A percentile compares a stretch with the other conserved stretches of the same genome.
Evolutionary conservation across 1,140 invertebrate genomes (phyloP).

Genomic region (Lineus longissimus): DNA sequence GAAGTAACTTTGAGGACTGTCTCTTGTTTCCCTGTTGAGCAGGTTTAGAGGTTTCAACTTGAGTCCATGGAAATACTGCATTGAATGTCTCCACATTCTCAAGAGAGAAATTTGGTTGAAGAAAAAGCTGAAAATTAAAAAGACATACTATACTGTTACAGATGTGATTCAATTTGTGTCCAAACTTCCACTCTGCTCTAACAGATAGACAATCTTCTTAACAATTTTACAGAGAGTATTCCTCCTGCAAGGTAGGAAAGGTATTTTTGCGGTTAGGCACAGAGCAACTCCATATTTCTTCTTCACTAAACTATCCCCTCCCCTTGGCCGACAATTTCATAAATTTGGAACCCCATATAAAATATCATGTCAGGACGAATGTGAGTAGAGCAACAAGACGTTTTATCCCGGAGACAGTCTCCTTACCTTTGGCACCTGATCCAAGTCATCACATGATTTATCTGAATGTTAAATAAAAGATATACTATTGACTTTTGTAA

Average conservation of each 20-base stretch:
- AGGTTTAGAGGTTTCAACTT: slow-evolving; percentile 32
- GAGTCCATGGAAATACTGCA: slow-evolving; percentile 72
- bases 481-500: slow-evolving; percentile 12
- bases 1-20: slow-evolving; percentile 59
- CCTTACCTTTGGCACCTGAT: slow-evolving; percentile 68
- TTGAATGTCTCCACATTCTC: slow-evolving; percentile 79
- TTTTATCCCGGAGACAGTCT: background rate
- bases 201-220: no score
- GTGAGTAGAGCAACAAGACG: background rate
- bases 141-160: slow-evolving; percentile 12
- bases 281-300: no score
- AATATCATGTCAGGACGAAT: background rate
- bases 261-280: no score
- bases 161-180: no score
- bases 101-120: slow-evolving; percentile 76
- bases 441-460: slow-evolving; percentile 58
- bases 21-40: slow-evolving; percentile 3
- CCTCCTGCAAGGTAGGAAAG: no score
- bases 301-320: no score
- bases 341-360: no score
- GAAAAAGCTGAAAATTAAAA: slow-evolving; percentile 66
- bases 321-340: no score
- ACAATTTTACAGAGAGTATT: no score
- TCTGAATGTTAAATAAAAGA: slow-evolving; percentile 47
- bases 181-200: no score